These are phyloP conservation scores for Willisornis vidua DNA, from an alignment of 2,113 vertebrate species.

Conservation along the genomic window DNA sequence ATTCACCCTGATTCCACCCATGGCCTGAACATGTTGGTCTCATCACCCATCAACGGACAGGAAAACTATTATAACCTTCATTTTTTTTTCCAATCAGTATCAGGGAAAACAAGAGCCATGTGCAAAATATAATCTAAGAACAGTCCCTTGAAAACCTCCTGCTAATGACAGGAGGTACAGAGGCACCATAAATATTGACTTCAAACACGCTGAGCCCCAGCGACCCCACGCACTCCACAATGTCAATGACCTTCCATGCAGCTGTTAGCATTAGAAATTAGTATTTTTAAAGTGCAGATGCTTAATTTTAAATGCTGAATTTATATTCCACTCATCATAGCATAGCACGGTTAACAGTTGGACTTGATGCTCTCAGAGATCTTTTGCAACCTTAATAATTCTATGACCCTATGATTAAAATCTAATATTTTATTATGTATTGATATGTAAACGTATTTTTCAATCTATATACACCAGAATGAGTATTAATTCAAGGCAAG, in stretches of 20 bases:
- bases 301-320: not conserved
- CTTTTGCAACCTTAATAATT: not conserved
- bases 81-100: not conserved
- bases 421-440: not conserved
- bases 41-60: not conserved
- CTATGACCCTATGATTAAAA: not conserved
- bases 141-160: not conserved
- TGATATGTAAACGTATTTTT: not conserved
- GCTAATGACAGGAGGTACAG: not conserved
- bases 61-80: not conserved
- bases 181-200: not conserved
- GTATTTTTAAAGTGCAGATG: not conserved
- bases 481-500: not conserved
- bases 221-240: not conserved
- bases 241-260: not conserved
- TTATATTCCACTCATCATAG: not conserved
- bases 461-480: not conserved
- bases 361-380: not conserved
- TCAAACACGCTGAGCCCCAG: not conserved
- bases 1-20: not conserved
- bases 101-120: not conserved
- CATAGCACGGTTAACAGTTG: not conserved
- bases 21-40: not conserved
- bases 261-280: not conserved
- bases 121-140: slow-evolving; percentile 1